Base-by-base conservation (phyloP, 2,888 invertebrate genomes). In the Caenorhabditis sp. region DNA sequence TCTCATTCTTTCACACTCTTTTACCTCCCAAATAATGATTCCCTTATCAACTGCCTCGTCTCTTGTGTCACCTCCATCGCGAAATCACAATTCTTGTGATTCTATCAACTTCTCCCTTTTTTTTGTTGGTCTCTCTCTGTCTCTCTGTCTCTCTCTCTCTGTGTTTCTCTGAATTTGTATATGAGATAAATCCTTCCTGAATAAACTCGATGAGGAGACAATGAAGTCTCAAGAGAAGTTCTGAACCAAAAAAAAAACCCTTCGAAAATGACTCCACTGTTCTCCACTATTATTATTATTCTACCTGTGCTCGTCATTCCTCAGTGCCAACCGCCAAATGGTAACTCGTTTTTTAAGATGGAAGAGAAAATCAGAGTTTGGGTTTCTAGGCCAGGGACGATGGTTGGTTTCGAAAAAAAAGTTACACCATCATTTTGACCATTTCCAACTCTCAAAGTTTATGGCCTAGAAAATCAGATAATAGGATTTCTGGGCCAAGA, bases 281-380 rank as follows among this genome's bases (percentile, higher is more conserved):
- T 77, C 8, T 58, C 69, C 24, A 54, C 64, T n/a, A 31, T 44
- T 28, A 14, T 79, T 47, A 35, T 79, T 12, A 64, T 70, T 28
- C 63, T 31, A 8, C 19, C 70, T n/a, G 64, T 64, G 16, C 54
- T 70, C 0, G 6, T 6, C 19, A 47, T 7, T 64, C 63, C 79
- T 24, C 70, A 79, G 44, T 79, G 79, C 44, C 79, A 79, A 35
- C 79, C 79, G 7, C 79, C 79, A 16, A 63, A 70, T 44, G 79
- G 79, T 79, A 19, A n/a, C n/a, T n/a, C 22, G 51, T 16, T 14
- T 24, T 12, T 10, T 5, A 24, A 24, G 12, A 5, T 54, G 5
- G 56, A 28, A 7, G 3, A 22, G 10, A 26, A 54, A 54, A 2
- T 5, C 0, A 26, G 12, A 54, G 2, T n/a, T 49, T 49, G 0